Conservation (phyloP, 2,888 invertebrate species). For the Rhyacophila evoluta region DNA sequence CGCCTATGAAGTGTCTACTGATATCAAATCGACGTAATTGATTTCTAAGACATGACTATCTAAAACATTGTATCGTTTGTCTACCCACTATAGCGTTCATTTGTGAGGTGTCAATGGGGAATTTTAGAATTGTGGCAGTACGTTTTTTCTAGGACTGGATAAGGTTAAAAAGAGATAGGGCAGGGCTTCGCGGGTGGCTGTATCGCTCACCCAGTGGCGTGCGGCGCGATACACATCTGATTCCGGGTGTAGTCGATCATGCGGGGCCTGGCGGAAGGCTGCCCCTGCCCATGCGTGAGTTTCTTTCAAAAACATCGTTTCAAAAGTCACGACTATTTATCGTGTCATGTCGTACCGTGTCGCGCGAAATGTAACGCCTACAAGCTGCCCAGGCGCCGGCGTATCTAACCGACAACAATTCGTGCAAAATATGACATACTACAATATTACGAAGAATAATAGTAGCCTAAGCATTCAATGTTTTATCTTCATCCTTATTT, state of each 20-base stretch:
- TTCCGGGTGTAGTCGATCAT: constrained; percentile 19
- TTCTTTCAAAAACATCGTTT: constrained; percentile 15
- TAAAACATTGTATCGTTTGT: no score
- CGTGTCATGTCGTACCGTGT: constrained; percentile 1
- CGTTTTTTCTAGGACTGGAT: no score
- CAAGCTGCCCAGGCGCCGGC: constrained; percentile 2
- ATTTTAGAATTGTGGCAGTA: no score
- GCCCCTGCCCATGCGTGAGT: constrained; percentile 8
- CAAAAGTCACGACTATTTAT: constrained; percentile 9
- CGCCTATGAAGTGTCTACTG: no score
- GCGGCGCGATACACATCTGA: constrained; percentile 19
- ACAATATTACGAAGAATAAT: neutral
- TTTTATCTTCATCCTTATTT: neutral
- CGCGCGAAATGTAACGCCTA: constrained; percentile 12
- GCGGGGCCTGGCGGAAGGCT: neutral
- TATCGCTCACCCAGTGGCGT: constrained; percentile 2
- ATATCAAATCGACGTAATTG: no score
- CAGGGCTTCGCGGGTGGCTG: neutral
- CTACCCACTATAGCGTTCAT: no score
- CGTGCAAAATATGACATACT: constrained; percentile 18
- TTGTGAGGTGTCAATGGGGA: no score
- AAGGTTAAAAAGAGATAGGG: no score
- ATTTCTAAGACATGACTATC: no score
- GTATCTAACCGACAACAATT: constrained; percentile 12
- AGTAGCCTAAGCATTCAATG: neutral